Base-by-base conservation (phyloP, 2,888 invertebrate species). In the Rhynchonema sp. region DNA sequence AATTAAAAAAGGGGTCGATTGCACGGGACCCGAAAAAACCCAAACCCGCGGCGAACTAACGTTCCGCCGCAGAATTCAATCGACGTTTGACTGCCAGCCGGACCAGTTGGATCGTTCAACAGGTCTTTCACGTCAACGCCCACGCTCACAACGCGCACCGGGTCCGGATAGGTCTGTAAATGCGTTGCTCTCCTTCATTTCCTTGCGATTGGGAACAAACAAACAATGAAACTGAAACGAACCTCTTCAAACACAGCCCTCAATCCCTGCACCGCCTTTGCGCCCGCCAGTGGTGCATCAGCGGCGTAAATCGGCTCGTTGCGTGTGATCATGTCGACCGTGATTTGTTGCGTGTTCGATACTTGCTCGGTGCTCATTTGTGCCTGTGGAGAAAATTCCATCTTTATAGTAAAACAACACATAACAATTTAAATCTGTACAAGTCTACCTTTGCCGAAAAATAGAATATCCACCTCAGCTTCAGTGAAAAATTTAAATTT, bases 41-140 rank as follows among this genome's bases (percentile, higher is more conserved):
- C 52, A 52, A 56, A 17, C 30, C 25, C n/a, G n/a, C n/a, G n/a
- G n/a, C n/a, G n/a, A 46, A 78, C 81, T 77, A 72, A 82, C 82
- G 98, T 98, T 67, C 98, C 98, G 61, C 98, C 98, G 76, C 98
- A 99, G 78, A 99, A 98, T 78, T 99, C 98, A 6, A 99, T 87
- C 1, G 96, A 92, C 0, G 92, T 92, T 62, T 83, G 79, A 57
- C 81, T 81, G 1, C 86, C 94, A 52, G 80, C 82, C 26, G 82
- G 80, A 27, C 85, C 82, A 59, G 84, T 81, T 0, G 96, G 94
- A 76, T 96, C 84, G 29, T 80, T 79, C 72, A 91, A 84, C 54
- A 98, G 79, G 55, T 86, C 80, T 66, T 92, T 91, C 6, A 98
- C 85, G 0, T 92, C 83, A 53, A 91, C 81, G 26, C 96, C 98